phyloP scores from a whole-genome alignment of 2,113 vertebrate genomes.

The Paracanthobrama guichenoti region DNA sequence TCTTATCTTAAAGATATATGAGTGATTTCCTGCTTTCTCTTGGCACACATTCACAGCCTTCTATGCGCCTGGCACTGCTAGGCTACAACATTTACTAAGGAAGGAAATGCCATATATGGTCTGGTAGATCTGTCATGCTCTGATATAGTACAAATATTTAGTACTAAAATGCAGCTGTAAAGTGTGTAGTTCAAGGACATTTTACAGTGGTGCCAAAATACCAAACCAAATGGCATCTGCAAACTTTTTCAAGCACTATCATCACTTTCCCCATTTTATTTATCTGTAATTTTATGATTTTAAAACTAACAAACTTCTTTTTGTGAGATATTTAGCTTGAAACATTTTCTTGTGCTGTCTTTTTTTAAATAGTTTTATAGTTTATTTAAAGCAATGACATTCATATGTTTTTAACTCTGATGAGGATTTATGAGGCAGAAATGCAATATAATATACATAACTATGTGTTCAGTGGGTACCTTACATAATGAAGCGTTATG shows the following conservation, averaged over 20 bases:
- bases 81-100: constrained; percentile 52
- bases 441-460: too few species aligned
- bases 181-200: constrained; percentile 3
- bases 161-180: neutral
- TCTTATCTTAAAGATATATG: constrained; percentile 60
- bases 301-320: neutral
- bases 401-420: neutral
- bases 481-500: too few species aligned
- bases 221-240: neutral
- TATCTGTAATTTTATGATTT: neutral
- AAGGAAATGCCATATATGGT: constrained; percentile 62
- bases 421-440: too few species aligned
- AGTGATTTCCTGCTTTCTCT: constrained; percentile 61
- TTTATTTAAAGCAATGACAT: neutral
- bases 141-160: neutral
- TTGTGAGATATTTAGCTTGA: too few species aligned
- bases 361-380: too few species aligned
- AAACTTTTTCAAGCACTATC: neutral
- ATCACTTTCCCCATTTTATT: neutral
- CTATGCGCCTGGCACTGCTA: constrained; percentile 45
- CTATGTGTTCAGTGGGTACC: too few species aligned
- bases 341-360: too few species aligned
- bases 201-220: neutral
- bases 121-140: neutral
- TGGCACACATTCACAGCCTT: constrained; percentile 51